Base-by-base conservation (phyloP, 2,797 vertebrate species). In the Moxostoma hubbsi region DNA sequence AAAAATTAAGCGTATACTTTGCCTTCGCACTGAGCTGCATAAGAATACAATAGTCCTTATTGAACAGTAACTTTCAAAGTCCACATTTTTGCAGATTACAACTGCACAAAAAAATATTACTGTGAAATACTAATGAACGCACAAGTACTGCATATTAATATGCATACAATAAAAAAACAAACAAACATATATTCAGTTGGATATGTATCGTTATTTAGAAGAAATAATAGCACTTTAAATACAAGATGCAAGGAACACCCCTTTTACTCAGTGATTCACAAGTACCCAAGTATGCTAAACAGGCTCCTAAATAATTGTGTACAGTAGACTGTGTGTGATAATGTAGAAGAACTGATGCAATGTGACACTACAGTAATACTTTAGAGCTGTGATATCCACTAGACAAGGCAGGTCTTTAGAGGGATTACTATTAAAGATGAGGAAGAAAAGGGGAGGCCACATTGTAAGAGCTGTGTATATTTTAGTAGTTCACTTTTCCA, bases 121-220 rank as follows among this genome's bases (percentile, higher is more conserved):
- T 53, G 65, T 59, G 47, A 77, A 77, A 61, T 61, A 47, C 62
- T 5, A 55, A 8, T 7, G 5, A 68, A 59, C 13, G 12, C 63
- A 68, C 46, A 68, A 68, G 61, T 36, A 1, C 11, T 77, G 13
- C 6, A 58, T 10, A 58, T 49, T 43, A 58, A 67, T 47, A 67
- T 0, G 45, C 63, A 76, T 6, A 46, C 43, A 13, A 16, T 16
- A 43, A 43, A 8, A 12, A 70, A 18, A 12, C 6, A 24, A 24
- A n/a, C n/a, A n/a, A n/a, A n/a, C n/a, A n/a, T n/a, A n/a, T 24
- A 24, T 24, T 24, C 24, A 24, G 2, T 24, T 24, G 24, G 24
- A 24, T 64, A 64, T 16, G 53, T 46, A 46, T 54, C 45, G 1
- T 9, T 16, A 46, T 45, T 9, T 45, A 18, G 46, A 73, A 73